phyloP scores from a whole-genome alignment of 2,113 vertebrate genomes.

The Mastomys natalensis region DNA sequence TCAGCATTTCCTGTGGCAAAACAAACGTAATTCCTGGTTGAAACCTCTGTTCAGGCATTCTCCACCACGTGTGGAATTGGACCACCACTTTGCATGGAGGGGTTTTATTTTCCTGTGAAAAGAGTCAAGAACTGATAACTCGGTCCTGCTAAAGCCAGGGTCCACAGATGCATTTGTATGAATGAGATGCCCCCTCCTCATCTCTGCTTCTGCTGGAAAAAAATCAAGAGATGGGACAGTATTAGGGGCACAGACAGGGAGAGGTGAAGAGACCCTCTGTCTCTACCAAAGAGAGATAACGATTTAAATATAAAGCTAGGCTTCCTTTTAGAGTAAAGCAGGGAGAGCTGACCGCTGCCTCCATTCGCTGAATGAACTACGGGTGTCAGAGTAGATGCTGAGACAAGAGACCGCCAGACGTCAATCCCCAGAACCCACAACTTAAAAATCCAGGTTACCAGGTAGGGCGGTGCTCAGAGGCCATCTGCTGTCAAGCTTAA shows the following conservation, averaged over 20 bases:
- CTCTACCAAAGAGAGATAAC: background rate
- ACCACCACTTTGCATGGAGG: background rate
- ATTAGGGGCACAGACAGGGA: background rate
- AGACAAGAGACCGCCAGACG: background rate
- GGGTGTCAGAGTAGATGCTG: background rate
- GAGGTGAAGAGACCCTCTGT: background rate
- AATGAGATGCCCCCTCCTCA: background rate
- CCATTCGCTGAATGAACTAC: background rate
- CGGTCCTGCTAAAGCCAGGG: background rate
- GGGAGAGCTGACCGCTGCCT: background rate
- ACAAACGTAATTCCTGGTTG: background rate
- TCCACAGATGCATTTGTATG: background rate
- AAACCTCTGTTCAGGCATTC: background rate
- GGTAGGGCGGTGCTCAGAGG: background rate
- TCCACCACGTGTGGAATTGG: background rate
- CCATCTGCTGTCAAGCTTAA: background rate
- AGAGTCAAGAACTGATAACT: background rate
- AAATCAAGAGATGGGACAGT: background rate
- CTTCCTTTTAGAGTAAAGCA: background rate
- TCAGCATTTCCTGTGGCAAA: slow-evolving; percentile 21
- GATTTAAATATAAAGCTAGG: background rate
- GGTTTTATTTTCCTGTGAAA: background rate
- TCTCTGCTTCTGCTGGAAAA: background rate
- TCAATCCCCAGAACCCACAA: background rate
- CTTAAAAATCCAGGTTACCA: background rate